These are phyloP conservation scores for Nipponacmea schrenckii DNA, from an alignment of 2,888 invertebrate genomes.

Conservation along the genomic window DNA sequence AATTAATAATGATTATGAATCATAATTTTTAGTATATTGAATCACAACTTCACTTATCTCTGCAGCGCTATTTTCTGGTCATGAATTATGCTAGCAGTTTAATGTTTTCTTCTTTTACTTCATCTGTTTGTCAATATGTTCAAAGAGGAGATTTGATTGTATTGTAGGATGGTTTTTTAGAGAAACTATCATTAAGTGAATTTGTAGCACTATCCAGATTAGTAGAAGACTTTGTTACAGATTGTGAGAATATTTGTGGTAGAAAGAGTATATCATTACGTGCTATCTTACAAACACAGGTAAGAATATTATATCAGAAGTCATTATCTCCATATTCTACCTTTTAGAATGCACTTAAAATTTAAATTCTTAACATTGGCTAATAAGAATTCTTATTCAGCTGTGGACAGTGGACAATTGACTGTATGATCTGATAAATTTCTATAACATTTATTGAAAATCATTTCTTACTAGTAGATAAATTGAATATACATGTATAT, in stretches of 20 bases:
- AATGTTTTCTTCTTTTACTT: not conserved
- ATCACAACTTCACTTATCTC: too few relatives aligned
- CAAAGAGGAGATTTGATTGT: not conserved
- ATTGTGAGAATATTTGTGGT: constrained; percentile 75
- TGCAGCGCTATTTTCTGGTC: too few relatives aligned
- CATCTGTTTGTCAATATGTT: too few relatives aligned
- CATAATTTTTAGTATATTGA: too few relatives aligned
- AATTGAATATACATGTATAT: too few relatives aligned
- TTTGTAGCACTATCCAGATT: constrained; percentile 81
- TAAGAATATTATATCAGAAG: constrained; percentile 37
- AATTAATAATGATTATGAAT: too few relatives aligned
- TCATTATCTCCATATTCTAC: not conserved
- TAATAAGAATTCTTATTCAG: too few relatives aligned
- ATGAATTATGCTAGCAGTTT: not conserved
- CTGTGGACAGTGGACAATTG: too few relatives aligned
- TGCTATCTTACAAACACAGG: constrained; percentile 79
- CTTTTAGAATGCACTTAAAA: not conserved
- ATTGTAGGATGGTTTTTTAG: constrained; percentile 72
- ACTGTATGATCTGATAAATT: too few relatives aligned
- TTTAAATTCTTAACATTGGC: too few relatives aligned
- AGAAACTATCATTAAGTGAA: constrained; percentile 80
- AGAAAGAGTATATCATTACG: constrained; percentile 79
- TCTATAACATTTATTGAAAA: too few relatives aligned
- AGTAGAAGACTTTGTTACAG: constrained; percentile 82
- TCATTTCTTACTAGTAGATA: too few relatives aligned